phyloP scores from a whole-genome alignment of 2,888 invertebrate genomes.

The Pilophorus perplexus region DNA sequence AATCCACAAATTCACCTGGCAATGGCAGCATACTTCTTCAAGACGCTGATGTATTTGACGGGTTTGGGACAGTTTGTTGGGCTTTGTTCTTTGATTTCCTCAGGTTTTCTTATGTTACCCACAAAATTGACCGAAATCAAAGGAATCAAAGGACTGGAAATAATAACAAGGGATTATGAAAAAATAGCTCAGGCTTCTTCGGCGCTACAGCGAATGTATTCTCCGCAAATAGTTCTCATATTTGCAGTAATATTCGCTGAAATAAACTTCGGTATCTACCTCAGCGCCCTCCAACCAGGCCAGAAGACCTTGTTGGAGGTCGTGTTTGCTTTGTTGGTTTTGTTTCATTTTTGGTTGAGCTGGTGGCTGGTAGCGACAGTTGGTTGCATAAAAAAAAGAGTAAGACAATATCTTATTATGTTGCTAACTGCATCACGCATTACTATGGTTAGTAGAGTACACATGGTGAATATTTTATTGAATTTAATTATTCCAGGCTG shows the following conservation, averaged over 20 bases:
- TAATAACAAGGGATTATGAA: background rate
- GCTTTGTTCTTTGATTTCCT: background rate
- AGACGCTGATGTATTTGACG: background rate
- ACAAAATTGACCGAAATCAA: background rate
- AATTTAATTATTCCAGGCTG: conserved; percentile 3
- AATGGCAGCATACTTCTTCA: background rate
- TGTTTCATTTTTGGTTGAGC: no score
- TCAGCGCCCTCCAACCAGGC: background rate
- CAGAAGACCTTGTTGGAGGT: no score
- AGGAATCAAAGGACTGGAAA: background rate
- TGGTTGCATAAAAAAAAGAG: background rate
- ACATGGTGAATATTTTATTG: background rate
- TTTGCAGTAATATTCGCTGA: background rate
- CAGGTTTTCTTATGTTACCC: background rate
- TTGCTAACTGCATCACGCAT: background rate
- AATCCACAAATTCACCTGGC: background rate
- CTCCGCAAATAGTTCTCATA: background rate
- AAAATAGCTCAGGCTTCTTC: background rate
- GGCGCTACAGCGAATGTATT: background rate
- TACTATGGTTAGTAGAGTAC: no score
- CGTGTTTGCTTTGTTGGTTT: no score
- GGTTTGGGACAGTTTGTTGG: background rate
- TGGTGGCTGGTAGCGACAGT: background rate
- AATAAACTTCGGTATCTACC: background rate
- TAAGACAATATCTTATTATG: background rate